Evolutionary conservation across 2,113 vertebrate species (phyloP).

Genomic region (Thunnus thynnus): DNA sequence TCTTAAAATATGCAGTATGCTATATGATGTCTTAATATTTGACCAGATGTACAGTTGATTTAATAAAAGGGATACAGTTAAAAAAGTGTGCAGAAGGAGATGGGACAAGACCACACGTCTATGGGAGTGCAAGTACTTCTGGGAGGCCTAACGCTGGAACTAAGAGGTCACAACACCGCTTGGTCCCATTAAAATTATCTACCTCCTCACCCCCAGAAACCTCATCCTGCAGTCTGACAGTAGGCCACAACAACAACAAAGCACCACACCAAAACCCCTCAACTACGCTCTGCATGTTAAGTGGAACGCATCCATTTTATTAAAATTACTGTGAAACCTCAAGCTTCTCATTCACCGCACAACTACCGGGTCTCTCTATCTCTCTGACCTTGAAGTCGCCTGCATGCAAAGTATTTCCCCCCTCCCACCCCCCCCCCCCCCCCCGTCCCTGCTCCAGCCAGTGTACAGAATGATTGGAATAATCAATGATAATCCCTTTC

Average conservation of each 20-base stretch:
- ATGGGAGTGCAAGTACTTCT: slow-evolving; percentile 27
- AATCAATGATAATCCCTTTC: slow-evolving; percentile 65
- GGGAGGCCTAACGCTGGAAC: slow-evolving; percentile 44
- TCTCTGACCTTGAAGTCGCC: slow-evolving; percentile 68
- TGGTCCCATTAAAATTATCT: slow-evolving; percentile 73
- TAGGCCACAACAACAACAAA: slow-evolving; percentile 51
- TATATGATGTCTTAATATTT: background rate
- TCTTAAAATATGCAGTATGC: too few relatives aligned
- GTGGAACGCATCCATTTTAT: slow-evolving; percentile 58
- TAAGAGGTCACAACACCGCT: slow-evolving; percentile 50
- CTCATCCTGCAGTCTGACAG: slow-evolving; percentile 48
- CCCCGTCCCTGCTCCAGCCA: slow-evolving; percentile 1
- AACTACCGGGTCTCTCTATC: slow-evolving; percentile 58
- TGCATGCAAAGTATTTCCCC: slow-evolving; percentile 60
- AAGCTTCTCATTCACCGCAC: slow-evolving; percentile 57
- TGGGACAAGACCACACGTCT: slow-evolving; percentile 52
- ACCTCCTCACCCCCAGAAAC: slow-evolving; percentile 37
- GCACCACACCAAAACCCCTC: slow-evolving; percentile 39
- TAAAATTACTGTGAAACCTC: slow-evolving; percentile 59
- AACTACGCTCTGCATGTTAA: slow-evolving; percentile 63
- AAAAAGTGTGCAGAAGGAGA: slow-evolving; percentile 1
- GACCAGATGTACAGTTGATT: background rate
- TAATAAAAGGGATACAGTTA: too few relatives aligned
- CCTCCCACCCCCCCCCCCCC: background rate
- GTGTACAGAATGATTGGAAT: slow-evolving; percentile 48